Percentiles rank a stretch among this genome's conserved stretches.
These are phyloP conservation scores for Prunella strophiata DNA, from an alignment of 2,797 vertebrate species.

Conservation along the genomic window DNA sequence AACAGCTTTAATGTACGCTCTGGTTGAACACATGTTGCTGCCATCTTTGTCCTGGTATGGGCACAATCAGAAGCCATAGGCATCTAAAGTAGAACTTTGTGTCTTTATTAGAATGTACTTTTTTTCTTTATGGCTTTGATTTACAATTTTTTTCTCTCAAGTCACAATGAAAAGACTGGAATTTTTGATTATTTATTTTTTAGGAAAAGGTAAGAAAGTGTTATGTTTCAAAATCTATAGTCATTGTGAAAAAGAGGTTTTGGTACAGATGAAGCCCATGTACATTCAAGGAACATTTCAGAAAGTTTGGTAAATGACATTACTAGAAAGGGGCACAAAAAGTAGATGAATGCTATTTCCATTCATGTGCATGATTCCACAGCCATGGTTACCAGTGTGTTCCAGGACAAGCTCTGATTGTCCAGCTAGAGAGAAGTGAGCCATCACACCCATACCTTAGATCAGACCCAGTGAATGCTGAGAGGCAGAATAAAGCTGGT, in stretches of 20 bases:
- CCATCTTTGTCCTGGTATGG: neutral
- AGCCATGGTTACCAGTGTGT: fast-evolving
- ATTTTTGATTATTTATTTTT: neutral
- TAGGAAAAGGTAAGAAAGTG: neutral
- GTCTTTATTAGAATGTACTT: neutral
- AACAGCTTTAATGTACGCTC: conserved; percentile 12
- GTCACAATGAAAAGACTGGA: neutral
- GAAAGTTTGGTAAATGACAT: neutral
- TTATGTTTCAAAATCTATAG: neutral
- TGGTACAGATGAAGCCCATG: neutral
- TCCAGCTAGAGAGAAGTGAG: neutral
- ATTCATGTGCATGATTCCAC: neutral
- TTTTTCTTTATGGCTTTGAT: neutral
- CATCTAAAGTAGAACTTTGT: neutral
- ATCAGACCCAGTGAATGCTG: neutral
- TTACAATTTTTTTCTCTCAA: neutral
- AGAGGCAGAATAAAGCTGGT: neutral
- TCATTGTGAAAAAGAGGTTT: neutral
- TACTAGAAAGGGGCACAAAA: neutral
- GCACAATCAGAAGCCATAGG: neutral
- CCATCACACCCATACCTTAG: neutral
- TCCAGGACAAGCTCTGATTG: neutral
- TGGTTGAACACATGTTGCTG: neutral
- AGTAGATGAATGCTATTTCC: neutral
- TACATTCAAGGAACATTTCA: neutral